Evolutionary conservation across 2,113 vertebrate species (phyloP).

Genomic region (Hippolais icterina): DNA sequence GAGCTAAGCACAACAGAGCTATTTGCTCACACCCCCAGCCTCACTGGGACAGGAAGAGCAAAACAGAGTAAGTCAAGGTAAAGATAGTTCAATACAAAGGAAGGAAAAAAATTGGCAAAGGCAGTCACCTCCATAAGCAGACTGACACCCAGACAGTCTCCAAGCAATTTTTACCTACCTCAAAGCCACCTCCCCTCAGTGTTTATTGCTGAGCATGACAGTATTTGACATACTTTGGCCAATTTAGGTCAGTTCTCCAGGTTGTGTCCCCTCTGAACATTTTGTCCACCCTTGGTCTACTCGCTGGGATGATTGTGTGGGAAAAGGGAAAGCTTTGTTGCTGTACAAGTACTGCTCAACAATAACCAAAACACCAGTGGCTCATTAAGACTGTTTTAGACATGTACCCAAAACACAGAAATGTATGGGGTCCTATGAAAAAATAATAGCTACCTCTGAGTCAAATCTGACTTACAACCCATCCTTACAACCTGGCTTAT

Average conservation of each 20-base stretch:
- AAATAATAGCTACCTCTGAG: not conserved
- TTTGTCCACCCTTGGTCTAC: not conserved
- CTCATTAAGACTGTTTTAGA: not conserved
- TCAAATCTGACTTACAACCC: not conserved
- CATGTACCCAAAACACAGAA: not conserved
- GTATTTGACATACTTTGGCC: not conserved
- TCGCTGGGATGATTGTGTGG: accelerated
- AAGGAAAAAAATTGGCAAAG: not conserved
- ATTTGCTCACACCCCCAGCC: not conserved
- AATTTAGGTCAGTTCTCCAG: not conserved
- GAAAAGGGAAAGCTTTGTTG: not conserved
- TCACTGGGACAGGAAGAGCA: not conserved
- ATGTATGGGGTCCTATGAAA: not conserved
- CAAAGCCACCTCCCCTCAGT: accelerated
- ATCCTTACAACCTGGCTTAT: not conserved
- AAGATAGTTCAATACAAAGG: not conserved
- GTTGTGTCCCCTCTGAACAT: not conserved
- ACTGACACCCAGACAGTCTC: not conserved
- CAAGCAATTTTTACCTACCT: not conserved
- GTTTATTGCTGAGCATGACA: not conserved
- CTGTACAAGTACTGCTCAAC: not conserved
- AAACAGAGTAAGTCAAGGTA: not conserved
- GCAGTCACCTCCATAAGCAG: not conserved
- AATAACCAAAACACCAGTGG: not conserved
- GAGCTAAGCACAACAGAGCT: accelerated